Base-by-base conservation (phyloP, 2,888 invertebrate genomes). In the Leucophenga maculata region DNA sequence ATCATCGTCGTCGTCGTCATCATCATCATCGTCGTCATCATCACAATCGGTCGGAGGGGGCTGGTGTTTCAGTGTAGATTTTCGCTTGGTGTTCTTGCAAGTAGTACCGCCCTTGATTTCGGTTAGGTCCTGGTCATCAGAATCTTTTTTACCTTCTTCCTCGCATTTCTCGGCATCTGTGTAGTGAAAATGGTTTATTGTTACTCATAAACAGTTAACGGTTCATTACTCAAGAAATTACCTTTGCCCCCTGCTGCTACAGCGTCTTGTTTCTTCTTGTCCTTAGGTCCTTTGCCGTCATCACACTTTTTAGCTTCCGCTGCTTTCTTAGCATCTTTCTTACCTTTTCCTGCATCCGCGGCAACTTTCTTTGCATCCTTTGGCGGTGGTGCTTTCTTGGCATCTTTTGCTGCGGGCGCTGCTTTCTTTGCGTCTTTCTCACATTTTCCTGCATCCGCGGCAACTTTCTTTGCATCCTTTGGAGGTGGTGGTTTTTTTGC, bases 251-350 rank as follows among this genome's bases (percentile, higher is more conserved):
- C n/a, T 11, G 39, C 39, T 39, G 32, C 32, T 3, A 8, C 32
- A 6, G 32, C 32, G 8, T 32, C 32, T 32, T 32, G 32, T 32
- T 32, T 32, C 32, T 32, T 32, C 8, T 32, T 32, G 32, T 32
- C 32, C 32, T 32, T 32, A 8, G 32, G 8, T 32, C 32, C 32
- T 32, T 32, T 32, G 32, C 32, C 3, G 32, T 9, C 1, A 32
- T 32, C 32, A 32, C 6, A 59, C 66, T 39, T 68, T 44, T 59
- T 64, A 68, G 13, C 32, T 60, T 60, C 18, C 31, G 22, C 48
- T 48, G 39, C 13, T 60, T 60, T 32, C 13, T 31, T 32, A 32
- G 8, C 73, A 76, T 32, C 32, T 32, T 32, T 32, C 32, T 32
- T 8, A 32, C 32, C 3, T 8, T 32, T 32, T 32, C 6, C 32